phyloP scores from a whole-genome alignment of 1,140 invertebrate genomes.

The Formica selysi region DNA sequence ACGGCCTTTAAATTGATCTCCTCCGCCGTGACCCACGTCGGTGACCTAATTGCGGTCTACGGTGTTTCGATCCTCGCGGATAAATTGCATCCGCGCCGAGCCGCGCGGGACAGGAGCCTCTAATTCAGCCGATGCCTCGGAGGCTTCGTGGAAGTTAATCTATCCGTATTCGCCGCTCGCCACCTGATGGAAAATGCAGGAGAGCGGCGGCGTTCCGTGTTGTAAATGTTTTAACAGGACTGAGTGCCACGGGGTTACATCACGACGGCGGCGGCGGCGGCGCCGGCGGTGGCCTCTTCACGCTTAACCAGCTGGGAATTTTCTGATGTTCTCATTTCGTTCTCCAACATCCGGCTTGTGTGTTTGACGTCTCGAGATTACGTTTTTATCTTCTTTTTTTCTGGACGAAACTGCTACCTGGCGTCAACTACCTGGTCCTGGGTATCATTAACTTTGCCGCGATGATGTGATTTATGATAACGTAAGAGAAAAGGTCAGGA shows the following conservation, averaged over 20 bases:
- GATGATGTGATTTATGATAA: background rate
- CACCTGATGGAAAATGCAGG: slow-evolving; percentile 60
- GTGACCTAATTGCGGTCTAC: slow-evolving; percentile 62
- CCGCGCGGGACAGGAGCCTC: slow-evolving; percentile 2
- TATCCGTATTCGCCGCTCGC: slow-evolving; percentile 46
- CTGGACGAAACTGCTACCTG: background rate
- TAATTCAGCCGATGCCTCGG: slow-evolving; percentile 59
- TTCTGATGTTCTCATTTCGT: slow-evolving; percentile 7
- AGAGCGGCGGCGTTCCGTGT: slow-evolving; percentile 5
- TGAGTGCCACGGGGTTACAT: slow-evolving; percentile 53
- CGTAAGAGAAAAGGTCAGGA: background rate
- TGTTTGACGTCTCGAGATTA: slow-evolving; percentile 18
- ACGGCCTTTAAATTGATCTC: slow-evolving; percentile 62
- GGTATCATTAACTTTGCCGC: background rate
- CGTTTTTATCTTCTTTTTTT: background rate
- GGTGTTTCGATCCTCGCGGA: slow-evolving; percentile 56
- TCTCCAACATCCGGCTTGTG: background rate
- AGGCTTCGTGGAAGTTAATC: slow-evolving; percentile 60
- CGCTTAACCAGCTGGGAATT: slow-evolving; percentile 49
- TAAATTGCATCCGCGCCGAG: slow-evolving; percentile 54
- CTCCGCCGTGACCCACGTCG: slow-evolving; percentile 37
- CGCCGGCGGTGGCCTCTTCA: background rate
- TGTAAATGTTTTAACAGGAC: slow-evolving; percentile 59
- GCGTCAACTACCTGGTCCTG: background rate
- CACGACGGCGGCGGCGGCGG: background rate